A percentile compares a stretch with the other conserved stretches of the same genome.
Conservation (phyloP, 2,888 invertebrate species). For the Microdon myrmicae region DNA sequence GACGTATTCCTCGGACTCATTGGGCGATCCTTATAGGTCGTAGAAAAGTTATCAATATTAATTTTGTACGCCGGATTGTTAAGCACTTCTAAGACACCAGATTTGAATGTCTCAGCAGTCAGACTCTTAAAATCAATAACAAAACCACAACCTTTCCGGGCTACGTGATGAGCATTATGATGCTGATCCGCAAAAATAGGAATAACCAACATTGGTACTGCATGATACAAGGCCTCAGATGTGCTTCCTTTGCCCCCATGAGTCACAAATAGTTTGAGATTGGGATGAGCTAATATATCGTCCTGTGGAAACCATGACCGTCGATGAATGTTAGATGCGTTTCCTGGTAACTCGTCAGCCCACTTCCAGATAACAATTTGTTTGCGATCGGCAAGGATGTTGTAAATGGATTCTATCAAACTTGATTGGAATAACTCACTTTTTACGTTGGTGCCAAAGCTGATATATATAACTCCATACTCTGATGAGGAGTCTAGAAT, state of each 20-base stretch:
- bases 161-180: conserved; percentile 70
- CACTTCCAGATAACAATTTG: conserved; percentile 74
- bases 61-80: conserved; percentile 56
- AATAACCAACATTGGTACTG: conserved; percentile 77
- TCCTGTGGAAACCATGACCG: conserved; percentile 70
- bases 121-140: conserved; percentile 54
- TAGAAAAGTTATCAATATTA: conserved; percentile 65
- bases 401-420: conserved; percentile 68
- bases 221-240: conserved; percentile 81
- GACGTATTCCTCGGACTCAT: conserved; percentile 68
- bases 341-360: conserved; percentile 63
- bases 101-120: conserved; percentile 50
- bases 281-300: conserved; percentile 78
- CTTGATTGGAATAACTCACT: conserved; percentile 64
- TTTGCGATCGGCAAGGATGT: conserved; percentile 70
- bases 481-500: conserved; percentile 55
- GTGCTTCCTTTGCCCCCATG: conserved; percentile 75
- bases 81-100: conserved; percentile 57
- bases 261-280: conserved; percentile 68
- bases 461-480: conserved; percentile 63
- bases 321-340: conserved; percentile 61
- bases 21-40: conserved; percentile 70
- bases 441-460: conserved; percentile 59
- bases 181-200: conserved; percentile 83
- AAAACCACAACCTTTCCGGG: conserved; percentile 58